These are phyloP conservation scores for Pelecanus crispus DNA, from an alignment of 2,113 vertebrate genomes.

Conservation along the genomic window DNA sequence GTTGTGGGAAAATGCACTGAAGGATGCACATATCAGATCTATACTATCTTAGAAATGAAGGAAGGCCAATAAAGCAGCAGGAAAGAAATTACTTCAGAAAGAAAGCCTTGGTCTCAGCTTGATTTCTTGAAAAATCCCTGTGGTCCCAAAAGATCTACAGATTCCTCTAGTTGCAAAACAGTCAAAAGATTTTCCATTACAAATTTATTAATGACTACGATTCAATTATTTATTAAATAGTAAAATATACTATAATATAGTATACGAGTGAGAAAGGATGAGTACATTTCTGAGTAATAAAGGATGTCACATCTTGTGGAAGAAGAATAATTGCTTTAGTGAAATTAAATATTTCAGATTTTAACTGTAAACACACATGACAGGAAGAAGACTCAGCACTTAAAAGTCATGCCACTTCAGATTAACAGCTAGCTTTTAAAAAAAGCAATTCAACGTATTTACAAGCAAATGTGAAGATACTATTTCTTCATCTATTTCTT, in stretches of 20 bases:
- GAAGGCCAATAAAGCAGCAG: not conserved
- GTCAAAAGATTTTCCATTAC: not conserved
- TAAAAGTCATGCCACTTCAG: not conserved
- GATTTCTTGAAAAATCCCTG: not conserved
- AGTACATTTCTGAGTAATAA: not conserved
- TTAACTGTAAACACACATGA: not conserved
- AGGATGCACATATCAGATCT: not conserved
- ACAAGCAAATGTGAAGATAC: not conserved
- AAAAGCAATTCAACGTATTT: not conserved
- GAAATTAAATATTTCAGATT: not conserved
- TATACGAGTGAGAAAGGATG: not conserved
- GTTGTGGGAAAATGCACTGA: not conserved
- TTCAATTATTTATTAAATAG: not conserved
- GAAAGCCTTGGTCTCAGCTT: not conserved
- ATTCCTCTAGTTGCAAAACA: not conserved
- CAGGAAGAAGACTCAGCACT: not conserved
- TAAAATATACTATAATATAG: not conserved
- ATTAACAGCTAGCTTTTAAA: not conserved
- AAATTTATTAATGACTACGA: not conserved
- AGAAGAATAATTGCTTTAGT: not conserved
- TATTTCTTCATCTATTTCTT: not conserved
- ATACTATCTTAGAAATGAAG: not conserved
- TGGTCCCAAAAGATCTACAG: not conserved
- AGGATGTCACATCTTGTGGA: not conserved
- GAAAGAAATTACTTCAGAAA: not conserved